A percentile compares a stretch with the other conserved stretches of the same genome.
Conservation (phyloP, 2,113 vertebrate genomes). For the Brachionichthys hirsutus region DNA sequence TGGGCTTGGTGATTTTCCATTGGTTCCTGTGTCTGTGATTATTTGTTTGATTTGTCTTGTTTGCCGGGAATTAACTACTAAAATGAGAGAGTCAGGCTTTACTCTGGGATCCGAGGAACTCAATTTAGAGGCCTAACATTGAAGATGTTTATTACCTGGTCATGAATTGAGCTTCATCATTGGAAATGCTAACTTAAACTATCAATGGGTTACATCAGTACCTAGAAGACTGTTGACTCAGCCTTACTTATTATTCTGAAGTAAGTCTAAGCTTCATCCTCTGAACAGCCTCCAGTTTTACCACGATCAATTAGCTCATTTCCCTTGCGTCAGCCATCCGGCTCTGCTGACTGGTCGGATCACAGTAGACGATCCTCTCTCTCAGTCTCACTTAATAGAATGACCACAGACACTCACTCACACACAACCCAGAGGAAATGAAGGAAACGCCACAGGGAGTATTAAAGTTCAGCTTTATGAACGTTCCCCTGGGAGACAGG, state of each 20-base stretch:
- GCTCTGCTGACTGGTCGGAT: slow-evolving; percentile 22
- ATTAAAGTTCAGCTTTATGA: slow-evolving; percentile 44
- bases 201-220: slow-evolving; percentile 22
- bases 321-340: slow-evolving; percentile 54
- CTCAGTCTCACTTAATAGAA: slow-evolving; percentile 31
- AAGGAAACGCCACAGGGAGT: slow-evolving; percentile 22
- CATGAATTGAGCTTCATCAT: too few relatives aligned
- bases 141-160: too few relatives aligned
- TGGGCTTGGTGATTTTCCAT: slow-evolving; percentile 1
- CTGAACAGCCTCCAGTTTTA: slow-evolving; percentile 26
- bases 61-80: too few relatives aligned
- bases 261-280: too few relatives aligned
- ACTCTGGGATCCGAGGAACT: too few relatives aligned
- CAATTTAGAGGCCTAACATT: too few relatives aligned
- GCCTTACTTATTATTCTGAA: slow-evolving; percentile 15
- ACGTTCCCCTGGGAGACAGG: slow-evolving; percentile 9
- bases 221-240: slow-evolving; percentile 43
- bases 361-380: slow-evolving; percentile 1
- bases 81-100: too few relatives aligned
- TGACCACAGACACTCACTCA: slow-evolving; percentile 12
- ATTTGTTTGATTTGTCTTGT: not conserved
- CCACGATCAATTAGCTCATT: slow-evolving; percentile 52
- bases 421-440: slow-evolving; percentile 40
- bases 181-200: too few relatives aligned
- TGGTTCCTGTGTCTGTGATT: not conserved